A percentile compares a stretch with the other conserved stretches of the same genome.
phyloP scores from a whole-genome alignment of 2,888 invertebrate genomes.

The Perdita meconis region DNA sequence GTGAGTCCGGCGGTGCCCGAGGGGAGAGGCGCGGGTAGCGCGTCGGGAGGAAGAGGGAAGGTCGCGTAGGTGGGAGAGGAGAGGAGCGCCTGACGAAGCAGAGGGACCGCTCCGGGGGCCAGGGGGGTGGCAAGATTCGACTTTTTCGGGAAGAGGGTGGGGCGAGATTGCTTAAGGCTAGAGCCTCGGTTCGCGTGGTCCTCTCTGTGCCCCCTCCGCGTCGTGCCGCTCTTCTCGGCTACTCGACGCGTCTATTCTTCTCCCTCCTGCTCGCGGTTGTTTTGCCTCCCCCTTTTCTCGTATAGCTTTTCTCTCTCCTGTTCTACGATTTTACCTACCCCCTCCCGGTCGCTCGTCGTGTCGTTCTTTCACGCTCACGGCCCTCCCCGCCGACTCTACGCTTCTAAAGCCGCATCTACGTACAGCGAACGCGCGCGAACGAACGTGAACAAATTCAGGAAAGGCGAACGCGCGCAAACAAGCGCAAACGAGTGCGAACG shows the following conservation, averaged over 20 bases:
- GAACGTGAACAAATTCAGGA: no score
- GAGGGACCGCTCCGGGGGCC: constrained; percentile 55
- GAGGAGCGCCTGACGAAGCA: constrained; percentile 56
- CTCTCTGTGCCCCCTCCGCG: constrained; percentile 80
- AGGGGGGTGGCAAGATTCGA: constrained; percentile 61
- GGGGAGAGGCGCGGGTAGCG: constrained; percentile 43
- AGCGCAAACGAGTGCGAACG: no score
- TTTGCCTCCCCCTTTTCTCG: constrained; percentile 82
- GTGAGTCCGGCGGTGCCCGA: constrained; percentile 55
- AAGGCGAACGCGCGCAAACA: no score
- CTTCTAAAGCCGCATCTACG: no score
- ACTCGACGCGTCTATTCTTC: constrained; percentile 75
- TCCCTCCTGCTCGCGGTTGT: constrained; percentile 62
- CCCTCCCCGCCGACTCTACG: constrained; percentile 64
- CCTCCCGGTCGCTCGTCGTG: constrained; percentile 85
- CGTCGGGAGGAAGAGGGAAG: constrained; percentile 54
- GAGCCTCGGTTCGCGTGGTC: constrained; percentile 82
- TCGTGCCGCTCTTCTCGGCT: constrained; percentile 76
- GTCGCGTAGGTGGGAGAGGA: constrained; percentile 63
- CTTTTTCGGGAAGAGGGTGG: constrained; percentile 76
- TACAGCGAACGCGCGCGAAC: no score
- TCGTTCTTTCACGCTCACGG: constrained; percentile 84
- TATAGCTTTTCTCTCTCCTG: constrained; percentile 70
- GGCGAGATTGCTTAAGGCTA: constrained; percentile 79
- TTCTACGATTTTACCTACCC: constrained; percentile 81